A percentile compares a stretch with the other conserved stretches of the same genome.
These are phyloP conservation scores for Apis dorsata DNA, from an alignment of 1,140 invertebrate genomes.

Conservation along the genomic window DNA sequence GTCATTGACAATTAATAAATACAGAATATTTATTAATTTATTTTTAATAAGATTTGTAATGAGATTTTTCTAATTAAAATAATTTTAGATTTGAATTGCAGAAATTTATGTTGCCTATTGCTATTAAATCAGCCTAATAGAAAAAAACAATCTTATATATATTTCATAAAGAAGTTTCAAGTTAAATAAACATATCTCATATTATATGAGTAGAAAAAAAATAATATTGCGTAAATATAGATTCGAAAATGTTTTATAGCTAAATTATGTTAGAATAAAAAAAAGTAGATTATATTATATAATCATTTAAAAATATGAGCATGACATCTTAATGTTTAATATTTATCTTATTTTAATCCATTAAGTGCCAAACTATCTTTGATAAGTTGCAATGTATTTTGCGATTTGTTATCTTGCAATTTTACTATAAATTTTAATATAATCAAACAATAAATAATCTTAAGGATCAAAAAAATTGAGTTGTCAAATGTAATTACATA, in stretches of 20 bases:
- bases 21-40: background rate
- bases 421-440: background rate
- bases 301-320: background rate
- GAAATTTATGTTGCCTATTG: background rate
- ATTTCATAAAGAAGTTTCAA: background rate
- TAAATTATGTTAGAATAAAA: background rate
- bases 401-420: background rate
- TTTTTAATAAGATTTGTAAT: background rate
- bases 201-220: background rate
- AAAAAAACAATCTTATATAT: background rate
- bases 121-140: background rate
- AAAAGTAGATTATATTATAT: background rate
- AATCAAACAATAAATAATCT: background rate
- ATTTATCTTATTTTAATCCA: background rate
- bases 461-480: background rate
- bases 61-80: background rate
- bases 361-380: background rate
- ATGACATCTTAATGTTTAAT: background rate
- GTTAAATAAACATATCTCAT: background rate
- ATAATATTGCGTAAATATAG: background rate
- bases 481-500: background rate
- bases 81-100: background rate
- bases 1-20: too few species aligned
- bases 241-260: background rate
- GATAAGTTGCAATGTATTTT: background rate